Conservation (phyloP, 2,113 vertebrate species). For the Sprattus sprattus region DNA sequence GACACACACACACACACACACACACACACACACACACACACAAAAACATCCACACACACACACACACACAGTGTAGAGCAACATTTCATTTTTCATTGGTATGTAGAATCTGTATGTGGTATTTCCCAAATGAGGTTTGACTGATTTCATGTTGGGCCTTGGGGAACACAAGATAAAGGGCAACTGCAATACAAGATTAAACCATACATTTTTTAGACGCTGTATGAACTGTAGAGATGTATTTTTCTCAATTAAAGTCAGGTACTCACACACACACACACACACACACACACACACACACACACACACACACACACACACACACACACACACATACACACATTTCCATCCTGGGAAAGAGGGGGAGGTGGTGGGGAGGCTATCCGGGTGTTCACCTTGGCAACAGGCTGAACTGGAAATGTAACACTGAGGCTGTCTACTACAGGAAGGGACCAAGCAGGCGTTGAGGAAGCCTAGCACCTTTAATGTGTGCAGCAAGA, state of each 20-base stretch:
- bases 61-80: background rate
- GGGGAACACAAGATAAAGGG: background rate
- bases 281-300: background rate
- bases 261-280: background rate
- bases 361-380: too few relatives aligned
- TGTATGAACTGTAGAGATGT: background rate
- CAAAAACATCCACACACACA: conserved; percentile 27
- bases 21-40: conserved; percentile 15
- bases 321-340: too few relatives aligned
- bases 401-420: too few relatives aligned
- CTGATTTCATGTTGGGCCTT: background rate
- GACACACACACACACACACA: conserved; percentile 28
- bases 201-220: background rate
- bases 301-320: too few relatives aligned
- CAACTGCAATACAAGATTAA: background rate
- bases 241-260: conserved; percentile 17
- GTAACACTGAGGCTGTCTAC: too few relatives aligned
- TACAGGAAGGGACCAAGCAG: too few relatives aligned
- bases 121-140: background rate
- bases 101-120: background rate
- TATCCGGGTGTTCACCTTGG: too few relatives aligned
- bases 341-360: too few relatives aligned
- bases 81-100: background rate
- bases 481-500: too few relatives aligned
- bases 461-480: too few relatives aligned